phyloP scores from a whole-genome alignment of 1,140 invertebrate species.

The Dendroctonus valens region DNA sequence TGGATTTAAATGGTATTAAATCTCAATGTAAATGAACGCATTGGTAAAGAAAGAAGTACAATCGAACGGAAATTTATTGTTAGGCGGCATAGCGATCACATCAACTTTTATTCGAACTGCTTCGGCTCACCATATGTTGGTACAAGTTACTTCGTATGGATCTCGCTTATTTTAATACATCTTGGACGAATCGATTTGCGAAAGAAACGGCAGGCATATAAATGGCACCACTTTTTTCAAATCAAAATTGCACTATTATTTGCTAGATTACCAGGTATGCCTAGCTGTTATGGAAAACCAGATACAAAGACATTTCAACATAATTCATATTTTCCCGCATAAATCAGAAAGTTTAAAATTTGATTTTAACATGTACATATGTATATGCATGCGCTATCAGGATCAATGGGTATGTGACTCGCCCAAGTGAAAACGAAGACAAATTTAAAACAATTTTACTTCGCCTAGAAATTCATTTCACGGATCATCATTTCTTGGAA shows the following conservation, averaged over 20 bases:
- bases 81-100: conserved; percentile 10
- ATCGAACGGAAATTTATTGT: conserved; percentile 14
- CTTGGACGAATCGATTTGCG: conserved; percentile 13
- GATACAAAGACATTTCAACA: no score
- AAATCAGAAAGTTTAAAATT: conserved; percentile 1
- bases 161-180: conserved; percentile 7
- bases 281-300: no score
- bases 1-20: no score
- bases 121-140: conserved; percentile 16
- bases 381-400: conserved; percentile 2
- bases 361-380: neutral
- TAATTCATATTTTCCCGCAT: neutral
- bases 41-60: neutral
- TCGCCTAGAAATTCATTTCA: no score
- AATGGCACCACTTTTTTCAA: conserved; percentile 2
- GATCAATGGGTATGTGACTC: no score
- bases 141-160: conserved; percentile 16
- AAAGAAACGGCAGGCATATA: conserved; percentile 1
- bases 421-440: no score
- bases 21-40: neutral
- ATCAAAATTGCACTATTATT: conserved; percentile 1
- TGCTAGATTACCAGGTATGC: no score
- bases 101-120: conserved; percentile 13
- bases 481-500: no score
- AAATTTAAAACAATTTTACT: no score